Conservation (phyloP, 2,113 vertebrate genomes). For the human (Homo sapiens) region DNA sequence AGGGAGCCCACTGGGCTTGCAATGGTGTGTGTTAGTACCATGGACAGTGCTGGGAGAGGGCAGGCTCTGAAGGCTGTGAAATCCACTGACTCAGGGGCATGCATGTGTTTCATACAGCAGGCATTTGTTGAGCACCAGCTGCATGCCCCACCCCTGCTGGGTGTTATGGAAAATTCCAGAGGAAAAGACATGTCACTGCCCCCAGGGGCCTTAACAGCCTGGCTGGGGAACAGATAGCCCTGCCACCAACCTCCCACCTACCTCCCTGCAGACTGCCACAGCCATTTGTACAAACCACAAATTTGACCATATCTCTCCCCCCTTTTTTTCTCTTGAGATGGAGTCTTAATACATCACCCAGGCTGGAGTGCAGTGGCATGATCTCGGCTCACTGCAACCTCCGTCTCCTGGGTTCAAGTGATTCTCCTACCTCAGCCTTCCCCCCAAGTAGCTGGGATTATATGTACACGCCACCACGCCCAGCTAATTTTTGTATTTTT, state of each 20-base stretch:
- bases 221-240: background rate
- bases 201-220: background rate
- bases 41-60: background rate
- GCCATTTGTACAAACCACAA: background rate
- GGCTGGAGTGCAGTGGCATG: too few species aligned
- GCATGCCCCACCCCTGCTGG: background rate
- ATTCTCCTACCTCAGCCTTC: too few species aligned
- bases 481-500: too few species aligned
- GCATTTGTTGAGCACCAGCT: background rate
- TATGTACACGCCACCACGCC: too few species aligned
- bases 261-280: background rate
- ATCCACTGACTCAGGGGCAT: background rate
- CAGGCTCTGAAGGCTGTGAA: background rate
- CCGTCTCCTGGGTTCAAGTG: too few species aligned
- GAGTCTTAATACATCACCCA: too few species aligned
- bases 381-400: too few species aligned
- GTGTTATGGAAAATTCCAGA: background rate
- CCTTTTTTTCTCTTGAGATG: too few species aligned
- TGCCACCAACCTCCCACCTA: background rate
- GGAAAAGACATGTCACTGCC: background rate
- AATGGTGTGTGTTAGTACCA: background rate
- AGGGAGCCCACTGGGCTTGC: background rate
- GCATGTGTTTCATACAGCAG: background rate
- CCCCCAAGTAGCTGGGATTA: too few species aligned
- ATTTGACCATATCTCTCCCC: background rate